These are phyloP conservation scores for Drosophila tani DNA, from an alignment of 1,140 invertebrate species.

Conservation along the genomic window DNA sequence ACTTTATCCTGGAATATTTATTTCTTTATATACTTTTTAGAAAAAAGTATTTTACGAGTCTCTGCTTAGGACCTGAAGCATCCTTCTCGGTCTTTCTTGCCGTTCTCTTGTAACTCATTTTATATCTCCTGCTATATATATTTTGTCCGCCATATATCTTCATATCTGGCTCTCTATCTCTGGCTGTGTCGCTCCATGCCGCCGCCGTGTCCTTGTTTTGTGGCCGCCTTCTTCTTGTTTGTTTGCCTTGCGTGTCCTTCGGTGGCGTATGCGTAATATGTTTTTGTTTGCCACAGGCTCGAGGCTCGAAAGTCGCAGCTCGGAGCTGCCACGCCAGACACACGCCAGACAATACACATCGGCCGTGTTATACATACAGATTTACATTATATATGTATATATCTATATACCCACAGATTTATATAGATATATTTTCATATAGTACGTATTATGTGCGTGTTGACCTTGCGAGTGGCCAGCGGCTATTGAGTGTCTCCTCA, in stretches of 20 bases:
- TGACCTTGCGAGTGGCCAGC: constrained; percentile 69
- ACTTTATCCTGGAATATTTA: constrained; percentile 12
- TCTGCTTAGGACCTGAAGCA: neutral
- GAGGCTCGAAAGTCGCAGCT: constrained; percentile 19
- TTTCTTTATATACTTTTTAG: constrained; percentile 4
- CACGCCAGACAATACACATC: constrained; percentile 53
- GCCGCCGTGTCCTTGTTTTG: constrained; percentile 41
- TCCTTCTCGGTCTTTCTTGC: neutral
- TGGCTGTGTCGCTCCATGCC: neutral
- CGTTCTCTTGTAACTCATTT: constrained; percentile 20
- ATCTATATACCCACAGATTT: constrained; percentile 17
- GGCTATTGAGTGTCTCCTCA: constrained; percentile 45
- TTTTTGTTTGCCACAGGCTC: constrained; percentile 60
- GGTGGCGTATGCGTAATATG: constrained; percentile 67
- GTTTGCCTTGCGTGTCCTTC: constrained; percentile 57
- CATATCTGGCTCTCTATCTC: constrained; percentile 24
- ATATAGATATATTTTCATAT: constrained; percentile 23
- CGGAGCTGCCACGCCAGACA: constrained; percentile 39
- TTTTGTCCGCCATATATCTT: constrained; percentile 32
- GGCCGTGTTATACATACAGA: constrained; percentile 24
- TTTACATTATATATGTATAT: constrained; percentile 5
- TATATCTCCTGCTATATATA: constrained; percentile 31
- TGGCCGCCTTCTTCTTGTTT: constrained; percentile 48
- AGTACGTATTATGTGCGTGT: constrained; percentile 46
- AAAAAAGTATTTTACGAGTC: constrained; percentile 15